Conservation (phyloP, 23 tunicate genomes). For the Ascidia mentula region DNA sequence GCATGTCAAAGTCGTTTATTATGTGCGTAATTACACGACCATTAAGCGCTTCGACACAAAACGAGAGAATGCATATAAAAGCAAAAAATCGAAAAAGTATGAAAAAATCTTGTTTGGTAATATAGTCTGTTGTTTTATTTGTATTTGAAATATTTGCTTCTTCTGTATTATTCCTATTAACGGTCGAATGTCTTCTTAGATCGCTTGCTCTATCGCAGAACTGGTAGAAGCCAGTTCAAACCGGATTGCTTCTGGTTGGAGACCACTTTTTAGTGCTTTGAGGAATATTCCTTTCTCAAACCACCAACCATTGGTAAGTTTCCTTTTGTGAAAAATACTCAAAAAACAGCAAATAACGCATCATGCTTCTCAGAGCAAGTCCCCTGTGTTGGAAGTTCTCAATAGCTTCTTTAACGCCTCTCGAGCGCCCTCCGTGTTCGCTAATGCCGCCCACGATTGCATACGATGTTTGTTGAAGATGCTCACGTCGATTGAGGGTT, state of each 20-base stretch:
- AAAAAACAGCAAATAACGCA: not conserved
- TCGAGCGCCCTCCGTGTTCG: constrained; percentile 20
- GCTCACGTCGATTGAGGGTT: constrained; percentile 34
- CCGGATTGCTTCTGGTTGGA: constrained; percentile 61
- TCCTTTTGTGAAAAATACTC: not conserved
- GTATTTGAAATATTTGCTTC: too few species aligned
- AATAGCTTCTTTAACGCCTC: constrained; percentile 42
- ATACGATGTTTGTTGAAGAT: constrained; percentile 45
- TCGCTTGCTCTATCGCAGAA: constrained; percentile 28
- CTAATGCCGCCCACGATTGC: constrained; percentile 49
- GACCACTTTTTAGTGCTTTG: constrained; percentile 46
- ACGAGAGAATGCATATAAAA: too few species aligned
- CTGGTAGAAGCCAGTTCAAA: constrained; percentile 65
- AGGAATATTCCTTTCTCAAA: constrained; percentile 23
- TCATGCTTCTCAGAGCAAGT: constrained; percentile 39
- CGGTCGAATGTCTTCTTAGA: not conserved
- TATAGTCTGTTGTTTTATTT: too few species aligned
- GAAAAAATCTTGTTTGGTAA: too few species aligned
- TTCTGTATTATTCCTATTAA: too few species aligned
- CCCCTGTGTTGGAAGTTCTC: constrained; percentile 46
- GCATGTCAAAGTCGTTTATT: too few species aligned
- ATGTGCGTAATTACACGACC: too few species aligned
- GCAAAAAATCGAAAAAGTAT: too few species aligned
- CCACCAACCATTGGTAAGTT: constrained; percentile 35
- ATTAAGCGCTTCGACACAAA: too few species aligned